A percentile compares a stretch with the other conserved stretches of the same genome.
Evolutionary conservation across 1,140 invertebrate species (phyloP).

Genomic region (Gryllus bimaculatus): DNA sequence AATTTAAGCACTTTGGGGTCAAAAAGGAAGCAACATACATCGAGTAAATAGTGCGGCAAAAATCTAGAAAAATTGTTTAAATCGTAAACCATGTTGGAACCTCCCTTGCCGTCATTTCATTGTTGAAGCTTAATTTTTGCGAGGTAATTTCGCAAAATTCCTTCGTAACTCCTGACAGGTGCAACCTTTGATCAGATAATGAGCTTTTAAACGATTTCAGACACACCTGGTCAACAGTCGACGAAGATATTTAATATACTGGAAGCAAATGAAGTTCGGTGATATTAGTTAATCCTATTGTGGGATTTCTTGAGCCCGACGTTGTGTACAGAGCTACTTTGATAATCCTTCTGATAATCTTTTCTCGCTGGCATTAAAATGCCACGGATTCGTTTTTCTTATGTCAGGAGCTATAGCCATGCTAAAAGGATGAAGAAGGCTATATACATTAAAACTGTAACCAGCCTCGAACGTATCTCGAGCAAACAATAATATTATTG

Average conservation of each 20-base stretch:
- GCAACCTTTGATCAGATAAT: background rate
- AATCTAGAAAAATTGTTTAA: background rate
- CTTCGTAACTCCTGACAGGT: background rate
- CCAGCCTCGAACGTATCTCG: background rate
- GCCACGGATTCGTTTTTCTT: conserved; percentile 2
- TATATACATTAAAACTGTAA: background rate
- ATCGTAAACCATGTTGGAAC: too few relatives aligned
- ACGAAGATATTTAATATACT: background rate
- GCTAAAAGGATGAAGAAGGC: background rate
- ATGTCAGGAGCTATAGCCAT: background rate
- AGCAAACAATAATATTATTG: too few relatives aligned
- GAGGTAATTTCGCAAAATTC: too few relatives aligned
- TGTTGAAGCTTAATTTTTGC: conserved; percentile 9
- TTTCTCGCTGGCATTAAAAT: background rate
- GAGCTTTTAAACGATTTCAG: background rate
- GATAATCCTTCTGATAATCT: background rate
- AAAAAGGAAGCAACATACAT: background rate
- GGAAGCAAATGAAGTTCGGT: conserved; percentile 6
- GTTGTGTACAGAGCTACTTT: background rate
- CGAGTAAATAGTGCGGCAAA: background rate
- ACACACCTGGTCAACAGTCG: background rate
- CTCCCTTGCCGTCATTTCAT: conserved; percentile 2
- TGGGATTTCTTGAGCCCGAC: background rate
- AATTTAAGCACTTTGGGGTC: background rate
- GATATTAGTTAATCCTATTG: background rate